A percentile compares a stretch with the other conserved stretches of the same genome.
phyloP scores from a whole-genome alignment of 2,888 invertebrate genomes.

The Hermaeophaga mercurialis region DNA sequence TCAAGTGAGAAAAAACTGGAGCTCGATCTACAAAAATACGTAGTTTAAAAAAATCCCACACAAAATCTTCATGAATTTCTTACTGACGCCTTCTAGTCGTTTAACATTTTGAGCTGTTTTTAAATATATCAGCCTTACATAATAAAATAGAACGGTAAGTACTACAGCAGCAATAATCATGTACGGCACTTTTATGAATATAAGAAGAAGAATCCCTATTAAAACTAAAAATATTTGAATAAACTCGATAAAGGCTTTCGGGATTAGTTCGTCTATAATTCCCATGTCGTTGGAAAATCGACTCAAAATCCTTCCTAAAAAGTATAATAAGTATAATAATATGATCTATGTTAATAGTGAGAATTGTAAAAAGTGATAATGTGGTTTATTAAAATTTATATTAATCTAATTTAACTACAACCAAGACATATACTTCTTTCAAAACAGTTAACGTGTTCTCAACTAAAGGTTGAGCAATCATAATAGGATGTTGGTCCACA shows the following conservation, averaged over 20 bases:
- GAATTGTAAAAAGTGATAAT: too few relatives aligned
- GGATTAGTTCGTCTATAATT: conserved; percentile 73
- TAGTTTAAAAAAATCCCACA: not conserved
- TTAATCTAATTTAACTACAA: too few relatives aligned
- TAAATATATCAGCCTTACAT: conserved; percentile 69
- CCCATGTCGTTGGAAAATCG: conserved; percentile 85
- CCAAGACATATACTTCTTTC: too few relatives aligned
- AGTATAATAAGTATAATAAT: not conserved
- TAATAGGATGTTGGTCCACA: too few relatives aligned
- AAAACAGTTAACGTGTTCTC: too few relatives aligned
- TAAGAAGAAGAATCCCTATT: conserved; percentile 72
- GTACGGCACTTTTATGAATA: conserved; percentile 71
- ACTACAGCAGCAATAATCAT: conserved; percentile 67
- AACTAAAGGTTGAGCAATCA: too few relatives aligned
- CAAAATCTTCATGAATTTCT: conserved; percentile 33
- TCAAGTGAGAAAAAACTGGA: conserved; percentile 89
- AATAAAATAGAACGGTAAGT: conserved; percentile 67
- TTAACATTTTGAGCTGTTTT: conserved; percentile 74
- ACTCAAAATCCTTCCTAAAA: conserved; percentile 74
- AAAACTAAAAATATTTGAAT: conserved; percentile 70
- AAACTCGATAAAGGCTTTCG: conserved; percentile 67
- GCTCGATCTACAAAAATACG: conserved; percentile 74
- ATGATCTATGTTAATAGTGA: too few relatives aligned
- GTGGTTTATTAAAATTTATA: too few relatives aligned
- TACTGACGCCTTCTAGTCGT: conserved; percentile 63